Evolutionary conservation across 2,113 vertebrate species (phyloP).

Genomic region (Trichechus manatus): DNA sequence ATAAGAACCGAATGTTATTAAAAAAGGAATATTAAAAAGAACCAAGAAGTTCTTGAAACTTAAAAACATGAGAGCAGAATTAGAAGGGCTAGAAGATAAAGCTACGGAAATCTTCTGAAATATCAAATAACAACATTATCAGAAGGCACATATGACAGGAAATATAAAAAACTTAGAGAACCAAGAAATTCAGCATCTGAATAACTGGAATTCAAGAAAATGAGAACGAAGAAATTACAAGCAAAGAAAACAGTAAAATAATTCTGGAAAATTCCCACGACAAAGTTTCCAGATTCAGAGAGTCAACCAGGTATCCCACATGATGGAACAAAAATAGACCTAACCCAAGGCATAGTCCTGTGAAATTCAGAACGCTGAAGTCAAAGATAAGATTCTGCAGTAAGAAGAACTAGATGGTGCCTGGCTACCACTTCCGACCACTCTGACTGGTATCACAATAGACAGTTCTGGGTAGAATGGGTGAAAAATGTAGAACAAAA

Average conservation of each 20-base stretch:
- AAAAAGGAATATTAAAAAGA: background rate
- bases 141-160: background rate
- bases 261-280: background rate
- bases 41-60: background rate
- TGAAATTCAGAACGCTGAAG: background rate
- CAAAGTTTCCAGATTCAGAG: background rate
- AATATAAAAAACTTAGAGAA: background rate
- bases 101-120: background rate
- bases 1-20: background rate
- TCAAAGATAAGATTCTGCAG: background rate
- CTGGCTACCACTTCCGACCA: too few species aligned
- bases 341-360: background rate
- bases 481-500: too few species aligned
- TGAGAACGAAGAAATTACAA: background rate
- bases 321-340: background rate
- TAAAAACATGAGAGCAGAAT: slow-evolving; percentile 3
- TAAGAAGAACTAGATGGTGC: background rate
- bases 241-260: background rate
- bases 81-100: background rate
- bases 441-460: too few species aligned
- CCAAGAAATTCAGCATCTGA: background rate
- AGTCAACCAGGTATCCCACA: background rate
- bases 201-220: background rate
- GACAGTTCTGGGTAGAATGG: too few species aligned
- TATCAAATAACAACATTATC: background rate